These are phyloP conservation scores for Dendrocopos noguchii DNA, from an alignment of 2,113 vertebrate genomes.

Conservation along the genomic window DNA sequence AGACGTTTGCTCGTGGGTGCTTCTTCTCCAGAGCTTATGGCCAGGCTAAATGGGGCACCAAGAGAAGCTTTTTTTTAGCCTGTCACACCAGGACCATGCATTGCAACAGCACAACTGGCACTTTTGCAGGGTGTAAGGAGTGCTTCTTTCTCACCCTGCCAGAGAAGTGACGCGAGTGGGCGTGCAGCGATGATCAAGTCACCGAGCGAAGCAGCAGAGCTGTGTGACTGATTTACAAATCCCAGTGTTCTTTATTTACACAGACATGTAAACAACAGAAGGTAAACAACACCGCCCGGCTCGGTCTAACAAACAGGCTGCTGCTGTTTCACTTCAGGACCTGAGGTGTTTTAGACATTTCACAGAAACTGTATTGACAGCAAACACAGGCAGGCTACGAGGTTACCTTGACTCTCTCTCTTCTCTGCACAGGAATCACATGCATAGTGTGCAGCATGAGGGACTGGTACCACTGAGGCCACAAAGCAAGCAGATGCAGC, in stretches of 20 bases:
- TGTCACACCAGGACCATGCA: not conserved
- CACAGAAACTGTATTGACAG: slow-evolving; percentile 62
- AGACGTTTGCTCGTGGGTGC: not conserved
- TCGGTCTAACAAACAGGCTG: slow-evolving; percentile 50
- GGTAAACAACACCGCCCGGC: slow-evolving; percentile 56
- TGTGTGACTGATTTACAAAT: slow-evolving; percentile 56
- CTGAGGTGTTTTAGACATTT: slow-evolving; percentile 66
- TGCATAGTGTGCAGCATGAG: not conserved
- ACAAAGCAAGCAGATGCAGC: not conserved
- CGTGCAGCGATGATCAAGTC: not conserved
- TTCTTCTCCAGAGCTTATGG: not conserved
- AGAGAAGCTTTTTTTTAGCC: slow-evolving; percentile 18
- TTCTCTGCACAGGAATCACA: not conserved
- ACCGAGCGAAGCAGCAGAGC: not conserved
- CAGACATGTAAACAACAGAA: slow-evolving; percentile 73
- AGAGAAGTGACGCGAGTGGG: not conserved
- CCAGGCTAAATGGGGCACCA: not conserved
- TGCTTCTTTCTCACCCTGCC: not conserved
- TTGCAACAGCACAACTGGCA: slow-evolving; percentile 2
- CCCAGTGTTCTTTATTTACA: slow-evolving; percentile 68
- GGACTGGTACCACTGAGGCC: not conserved
- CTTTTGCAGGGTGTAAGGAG: slow-evolving; percentile 16
- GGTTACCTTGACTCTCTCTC: slow-evolving; percentile 16
- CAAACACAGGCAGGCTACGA: slow-evolving; percentile 24
- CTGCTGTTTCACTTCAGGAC: slow-evolving; percentile 59